Conservation (phyloP, 2,888 invertebrate species). For the Heliconius ethilla region DNA sequence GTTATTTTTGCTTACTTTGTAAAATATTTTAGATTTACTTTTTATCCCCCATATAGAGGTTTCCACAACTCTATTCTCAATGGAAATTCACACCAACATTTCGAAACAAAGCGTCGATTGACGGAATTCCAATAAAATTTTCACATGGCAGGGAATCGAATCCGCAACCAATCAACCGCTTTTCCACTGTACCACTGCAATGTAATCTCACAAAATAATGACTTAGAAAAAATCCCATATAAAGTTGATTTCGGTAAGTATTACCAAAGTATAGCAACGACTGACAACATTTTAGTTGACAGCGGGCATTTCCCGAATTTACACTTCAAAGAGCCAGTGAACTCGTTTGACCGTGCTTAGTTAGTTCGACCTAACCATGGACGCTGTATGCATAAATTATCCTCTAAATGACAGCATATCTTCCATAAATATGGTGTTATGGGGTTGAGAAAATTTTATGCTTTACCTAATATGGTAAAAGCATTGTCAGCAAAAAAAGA, state of each 20-base stretch:
- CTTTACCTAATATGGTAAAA: not conserved
- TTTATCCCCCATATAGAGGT: not conserved
- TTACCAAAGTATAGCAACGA: not conserved
- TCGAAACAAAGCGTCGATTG: too few species aligned
- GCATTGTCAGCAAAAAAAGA: not conserved
- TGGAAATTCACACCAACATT: not conserved
- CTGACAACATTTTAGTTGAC: slow-evolving; percentile 43
- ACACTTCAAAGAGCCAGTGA: slow-evolving; percentile 54
- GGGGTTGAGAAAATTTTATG: not conserved
- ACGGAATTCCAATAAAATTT: not conserved
- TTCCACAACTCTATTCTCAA: not conserved
- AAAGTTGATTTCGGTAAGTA: not conserved
- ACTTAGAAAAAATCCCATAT: too few species aligned
- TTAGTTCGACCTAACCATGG: slow-evolving; percentile 40
- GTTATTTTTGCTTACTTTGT: not conserved
- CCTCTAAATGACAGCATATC: slow-evolving; percentile 24
- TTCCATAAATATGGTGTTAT: not conserved
- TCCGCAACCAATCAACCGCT: too few species aligned
- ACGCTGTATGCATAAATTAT: slow-evolving; percentile 40
- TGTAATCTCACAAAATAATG: too few species aligned
- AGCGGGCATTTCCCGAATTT: slow-evolving; percentile 52
- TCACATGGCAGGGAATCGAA: too few species aligned
- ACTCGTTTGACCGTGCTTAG: slow-evolving; percentile 42
- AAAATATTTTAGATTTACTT: not conserved
- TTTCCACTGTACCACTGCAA: too few species aligned